These are phyloP conservation scores for Xestia rhomboidea DNA, from an alignment of 2,888 invertebrate genomes.

Conservation along the genomic window DNA sequence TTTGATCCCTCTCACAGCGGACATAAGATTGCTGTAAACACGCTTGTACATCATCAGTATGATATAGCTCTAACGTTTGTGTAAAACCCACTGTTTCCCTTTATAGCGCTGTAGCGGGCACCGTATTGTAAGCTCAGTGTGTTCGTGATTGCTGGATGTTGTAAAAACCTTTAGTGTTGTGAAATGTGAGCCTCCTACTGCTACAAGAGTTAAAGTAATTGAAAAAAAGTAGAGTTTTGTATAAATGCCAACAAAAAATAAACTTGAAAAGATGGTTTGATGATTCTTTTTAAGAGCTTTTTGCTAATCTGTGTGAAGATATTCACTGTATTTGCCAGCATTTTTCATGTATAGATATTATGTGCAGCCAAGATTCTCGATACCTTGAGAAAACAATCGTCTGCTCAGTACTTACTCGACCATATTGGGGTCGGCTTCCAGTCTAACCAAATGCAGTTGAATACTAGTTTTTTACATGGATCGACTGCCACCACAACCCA, in stretches of 20 bases:
- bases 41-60: neutral
- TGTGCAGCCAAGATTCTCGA: neutral
- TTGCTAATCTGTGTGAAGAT: neutral
- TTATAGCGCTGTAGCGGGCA: constrained; percentile 53
- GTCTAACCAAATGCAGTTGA: neutral
- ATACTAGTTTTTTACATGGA: neutral
- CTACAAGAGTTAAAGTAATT: constrained; percentile 29
- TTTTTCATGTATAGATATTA: neutral
- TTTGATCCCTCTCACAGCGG: neutral
- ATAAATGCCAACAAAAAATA: neutral
- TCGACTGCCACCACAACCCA: neutral
- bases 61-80: neutral
- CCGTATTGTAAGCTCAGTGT: constrained; percentile 53
- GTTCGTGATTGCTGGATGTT: constrained; percentile 53
- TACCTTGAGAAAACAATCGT: neutral
- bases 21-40: neutral
- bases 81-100: constrained; percentile 6
- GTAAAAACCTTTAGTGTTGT: constrained; percentile 55
- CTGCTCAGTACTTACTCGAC: too few species aligned
- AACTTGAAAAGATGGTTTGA: neutral
- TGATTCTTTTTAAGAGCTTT: neutral
- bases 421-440: neutral
- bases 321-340: neutral
- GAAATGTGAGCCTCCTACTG: constrained; percentile 50
- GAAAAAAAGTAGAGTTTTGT: neutral